A percentile compares a stretch with the other conserved stretches of the same genome.
Conservation (phyloP, 2,888 invertebrate species). For the Eupsilia transversa region DNA sequence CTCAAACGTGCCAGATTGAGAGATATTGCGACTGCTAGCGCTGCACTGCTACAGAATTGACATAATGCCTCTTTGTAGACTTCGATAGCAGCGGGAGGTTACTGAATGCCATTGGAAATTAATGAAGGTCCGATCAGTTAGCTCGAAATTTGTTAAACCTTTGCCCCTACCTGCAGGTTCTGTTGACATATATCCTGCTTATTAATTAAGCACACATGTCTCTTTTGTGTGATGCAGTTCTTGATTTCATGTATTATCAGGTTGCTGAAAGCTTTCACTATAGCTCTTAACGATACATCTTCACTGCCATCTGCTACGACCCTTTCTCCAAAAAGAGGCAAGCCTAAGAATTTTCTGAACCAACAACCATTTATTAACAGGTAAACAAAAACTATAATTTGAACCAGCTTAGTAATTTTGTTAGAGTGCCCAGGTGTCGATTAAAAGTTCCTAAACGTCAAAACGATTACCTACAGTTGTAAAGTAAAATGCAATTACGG, state of each 20-base stretch:
- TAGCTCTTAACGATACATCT: neutral
- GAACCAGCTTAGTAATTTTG: slow-evolving; percentile 54
- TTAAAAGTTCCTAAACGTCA: slow-evolving; percentile 64
- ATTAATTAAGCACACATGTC: slow-evolving; percentile 51
- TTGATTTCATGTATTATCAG: neutral
- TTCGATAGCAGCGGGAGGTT: slow-evolving; percentile 71
- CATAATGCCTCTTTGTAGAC: slow-evolving; percentile 75
- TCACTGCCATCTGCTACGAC: slow-evolving; percentile 10
- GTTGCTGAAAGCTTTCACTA: neutral
- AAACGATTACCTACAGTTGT: slow-evolving; percentile 54
- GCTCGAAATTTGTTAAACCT: slow-evolving; percentile 49
- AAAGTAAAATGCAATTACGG: slow-evolving; percentile 68
- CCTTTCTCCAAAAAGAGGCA: slow-evolving; percentile 24
- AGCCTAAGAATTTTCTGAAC: slow-evolving; percentile 38
- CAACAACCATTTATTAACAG: slow-evolving; percentile 61
- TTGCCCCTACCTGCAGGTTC: slow-evolving; percentile 45
- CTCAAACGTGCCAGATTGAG: slow-evolving; percentile 65
- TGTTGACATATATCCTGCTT: slow-evolving; percentile 44
- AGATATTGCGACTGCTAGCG: slow-evolving; percentile 66
- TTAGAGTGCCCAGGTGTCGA: slow-evolving; percentile 63
- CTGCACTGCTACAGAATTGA: slow-evolving; percentile 66
- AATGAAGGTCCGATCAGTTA: slow-evolving; percentile 64
- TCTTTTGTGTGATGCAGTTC: slow-evolving; percentile 3
- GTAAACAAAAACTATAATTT: slow-evolving; percentile 53
- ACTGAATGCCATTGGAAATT: slow-evolving; percentile 59